A percentile compares a stretch with the other conserved stretches of the same genome.
phyloP scores from a whole-genome alignment of 2,113 vertebrate genomes.

The Chamaetylas fuelleborni region DNA sequence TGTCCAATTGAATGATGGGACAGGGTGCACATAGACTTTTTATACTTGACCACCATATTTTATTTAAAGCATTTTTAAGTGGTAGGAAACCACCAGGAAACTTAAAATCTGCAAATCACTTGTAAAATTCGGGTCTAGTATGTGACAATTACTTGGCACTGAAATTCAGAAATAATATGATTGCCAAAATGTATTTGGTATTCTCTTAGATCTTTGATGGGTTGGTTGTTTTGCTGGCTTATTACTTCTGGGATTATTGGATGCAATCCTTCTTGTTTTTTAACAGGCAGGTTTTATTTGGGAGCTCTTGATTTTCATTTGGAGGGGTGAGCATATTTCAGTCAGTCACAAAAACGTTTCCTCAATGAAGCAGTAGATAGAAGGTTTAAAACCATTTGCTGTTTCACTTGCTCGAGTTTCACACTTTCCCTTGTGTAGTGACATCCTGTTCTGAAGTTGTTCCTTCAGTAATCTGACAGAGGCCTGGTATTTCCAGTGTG shows the following conservation, averaged over 20 bases:
- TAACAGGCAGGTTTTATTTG: not conserved
- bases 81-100: not conserved
- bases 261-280: not conserved
- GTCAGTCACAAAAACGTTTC: not conserved
- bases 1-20: not conserved
- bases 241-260: not conserved
- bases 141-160: not conserved
- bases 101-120: not conserved
- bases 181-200: not conserved
- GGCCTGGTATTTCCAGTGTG: constrained; percentile 32
- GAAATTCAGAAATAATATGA: not conserved
- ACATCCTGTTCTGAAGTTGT: constrained; percentile 48
- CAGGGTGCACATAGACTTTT: not conserved
- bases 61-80: not conserved
- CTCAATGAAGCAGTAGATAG: not conserved
- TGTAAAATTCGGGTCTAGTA: not conserved
- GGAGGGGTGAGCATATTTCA: not conserved
- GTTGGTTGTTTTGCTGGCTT: not conserved
- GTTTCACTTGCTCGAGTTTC: constrained; percentile 36
- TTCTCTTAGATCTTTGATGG: not conserved
- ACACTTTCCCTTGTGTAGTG: constrained; percentile 42
- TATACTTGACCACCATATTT: not conserved
- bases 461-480: not conserved
- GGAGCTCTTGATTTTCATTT: not conserved
- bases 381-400: constrained; percentile 12